phyloP scores from a whole-genome alignment of 2,888 invertebrate species.

The Drosophila borealis region DNA sequence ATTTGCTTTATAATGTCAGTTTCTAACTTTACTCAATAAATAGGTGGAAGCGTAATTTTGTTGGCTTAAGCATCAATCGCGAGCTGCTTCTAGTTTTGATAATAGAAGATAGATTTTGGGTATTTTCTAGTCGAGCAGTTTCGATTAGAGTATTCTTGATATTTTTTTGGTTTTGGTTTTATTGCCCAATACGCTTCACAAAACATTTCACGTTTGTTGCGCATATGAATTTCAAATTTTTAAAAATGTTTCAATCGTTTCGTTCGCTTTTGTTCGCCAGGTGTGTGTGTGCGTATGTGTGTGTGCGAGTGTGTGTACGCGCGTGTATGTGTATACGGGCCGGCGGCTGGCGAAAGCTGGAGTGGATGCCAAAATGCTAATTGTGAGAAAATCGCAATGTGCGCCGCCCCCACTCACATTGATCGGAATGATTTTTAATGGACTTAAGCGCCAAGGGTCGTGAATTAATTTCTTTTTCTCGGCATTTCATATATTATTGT shows the following conservation, averaged over 20 bases:
- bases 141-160: too few species aligned
- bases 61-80: too few species aligned
- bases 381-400: slow-evolving; percentile 80
- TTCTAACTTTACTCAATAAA: too few species aligned
- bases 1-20: too few species aligned
- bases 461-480: slow-evolving; percentile 65
- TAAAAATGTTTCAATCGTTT: slow-evolving; percentile 77
- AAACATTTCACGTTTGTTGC: slow-evolving; percentile 81
- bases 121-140: too few species aligned
- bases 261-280: slow-evolving; percentile 46
- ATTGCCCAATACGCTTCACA: slow-evolving; percentile 78
- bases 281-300: slow-evolving; percentile 33
- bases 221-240: slow-evolving; percentile 81
- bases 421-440: slow-evolving; percentile 75
- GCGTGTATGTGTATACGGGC: slow-evolving; percentile 12
- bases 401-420: slow-evolving; percentile 52
- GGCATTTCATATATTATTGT: slow-evolving; percentile 18
- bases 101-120: too few species aligned
- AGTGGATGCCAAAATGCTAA: slow-evolving; percentile 71
- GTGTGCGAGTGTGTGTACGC: slow-evolving; percentile 18
- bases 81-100: too few species aligned
- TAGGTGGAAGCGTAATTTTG: too few species aligned
- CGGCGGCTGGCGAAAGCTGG: slow-evolving; percentile 27
- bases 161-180: slow-evolving; percentile 55
- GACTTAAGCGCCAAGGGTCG: slow-evolving; percentile 63